phyloP scores from a whole-genome alignment of 2,113 vertebrate genomes.

The Pollachius pollachius region DNA sequence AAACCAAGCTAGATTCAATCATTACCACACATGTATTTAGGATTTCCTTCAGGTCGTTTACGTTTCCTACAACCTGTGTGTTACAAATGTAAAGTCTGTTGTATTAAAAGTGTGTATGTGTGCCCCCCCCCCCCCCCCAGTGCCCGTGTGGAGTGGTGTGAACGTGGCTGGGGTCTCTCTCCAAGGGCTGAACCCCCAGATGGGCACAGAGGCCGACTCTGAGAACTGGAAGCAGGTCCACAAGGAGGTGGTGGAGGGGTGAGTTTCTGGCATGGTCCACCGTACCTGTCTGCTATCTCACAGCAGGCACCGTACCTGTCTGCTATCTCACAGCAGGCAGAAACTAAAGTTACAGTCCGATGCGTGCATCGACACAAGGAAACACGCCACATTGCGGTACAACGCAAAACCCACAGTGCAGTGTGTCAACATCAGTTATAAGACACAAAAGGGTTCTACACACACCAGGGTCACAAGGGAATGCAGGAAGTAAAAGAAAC shows the following conservation, averaged over 20 bases:
- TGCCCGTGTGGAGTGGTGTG: conserved; percentile 96
- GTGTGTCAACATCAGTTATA: background rate
- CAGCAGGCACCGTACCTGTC: too few species aligned
- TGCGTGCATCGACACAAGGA: too few species aligned
- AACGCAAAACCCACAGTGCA: too few species aligned
- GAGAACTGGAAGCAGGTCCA: conserved; percentile 93
- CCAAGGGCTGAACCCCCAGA: conserved; percentile 83
- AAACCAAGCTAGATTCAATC: too few species aligned
- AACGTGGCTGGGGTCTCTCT: conserved; percentile 93
- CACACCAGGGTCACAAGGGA: background rate
- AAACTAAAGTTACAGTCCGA: too few species aligned
- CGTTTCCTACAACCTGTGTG: too few species aligned
- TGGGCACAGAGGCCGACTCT: conserved; percentile 84
- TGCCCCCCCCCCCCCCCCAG: conserved; percentile 52
- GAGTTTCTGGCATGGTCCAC: conserved; percentile 34
- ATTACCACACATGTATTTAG: too few species aligned
- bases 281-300: background rate
- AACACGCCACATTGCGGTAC: too few species aligned
- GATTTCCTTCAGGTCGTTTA: too few species aligned
- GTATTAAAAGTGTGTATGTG: background rate
- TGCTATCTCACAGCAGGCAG: background rate
- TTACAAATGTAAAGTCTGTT: too few species aligned
- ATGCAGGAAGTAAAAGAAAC: background rate
- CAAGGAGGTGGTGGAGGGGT: conserved; percentile 96
- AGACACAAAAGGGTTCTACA: background rate